phyloP scores from a whole-genome alignment of 2,888 invertebrate species.

The Drosophila anomalata region DNA sequence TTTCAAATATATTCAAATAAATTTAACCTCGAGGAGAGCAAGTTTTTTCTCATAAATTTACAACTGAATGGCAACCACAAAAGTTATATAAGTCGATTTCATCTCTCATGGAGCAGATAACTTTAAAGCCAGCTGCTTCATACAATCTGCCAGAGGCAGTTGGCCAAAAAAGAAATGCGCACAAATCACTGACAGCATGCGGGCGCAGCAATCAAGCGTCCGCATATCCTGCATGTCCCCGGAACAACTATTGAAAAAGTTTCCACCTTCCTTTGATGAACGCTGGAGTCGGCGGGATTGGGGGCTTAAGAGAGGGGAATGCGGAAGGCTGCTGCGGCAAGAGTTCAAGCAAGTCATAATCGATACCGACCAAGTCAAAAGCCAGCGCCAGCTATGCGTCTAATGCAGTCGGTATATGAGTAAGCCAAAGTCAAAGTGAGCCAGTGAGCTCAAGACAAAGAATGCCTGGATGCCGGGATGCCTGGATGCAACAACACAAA shows the following conservation, averaged over 20 bases:
- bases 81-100: not conserved
- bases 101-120: slow-evolving; percentile 7
- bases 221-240: slow-evolving; percentile 60
- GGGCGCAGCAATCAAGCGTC: slow-evolving; percentile 54
- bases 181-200: slow-evolving; percentile 39
- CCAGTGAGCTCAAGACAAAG: slow-evolving; percentile 54
- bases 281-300: slow-evolving; percentile 9
- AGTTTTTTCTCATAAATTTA: not conserved
- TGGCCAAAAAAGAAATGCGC: slow-evolving; percentile 18
- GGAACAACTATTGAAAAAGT: slow-evolving; percentile 58
- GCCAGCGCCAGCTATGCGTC: slow-evolving; percentile 30
- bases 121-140: slow-evolving; percentile 1
- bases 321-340: slow-evolving; percentile 10
- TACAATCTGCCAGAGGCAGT: slow-evolving; percentile 6
- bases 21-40: too few species aligned
- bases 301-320: not conserved
- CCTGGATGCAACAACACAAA: slow-evolving; percentile 18
- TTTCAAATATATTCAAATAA: too few species aligned
- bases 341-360: slow-evolving; percentile 64
- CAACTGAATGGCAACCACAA: not conserved
- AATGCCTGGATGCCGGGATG: slow-evolving; percentile 5
- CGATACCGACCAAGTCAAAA: slow-evolving; percentile 53
- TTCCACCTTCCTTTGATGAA: slow-evolving; percentile 42
- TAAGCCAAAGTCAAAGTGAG: slow-evolving; percentile 34
- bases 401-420: slow-evolving; percentile 57